Evolutionary conservation across 2,888 invertebrate genomes (phyloP), one percentile per base, ranked within the genome.

Genomic region (Chalcis sispes): DNA sequence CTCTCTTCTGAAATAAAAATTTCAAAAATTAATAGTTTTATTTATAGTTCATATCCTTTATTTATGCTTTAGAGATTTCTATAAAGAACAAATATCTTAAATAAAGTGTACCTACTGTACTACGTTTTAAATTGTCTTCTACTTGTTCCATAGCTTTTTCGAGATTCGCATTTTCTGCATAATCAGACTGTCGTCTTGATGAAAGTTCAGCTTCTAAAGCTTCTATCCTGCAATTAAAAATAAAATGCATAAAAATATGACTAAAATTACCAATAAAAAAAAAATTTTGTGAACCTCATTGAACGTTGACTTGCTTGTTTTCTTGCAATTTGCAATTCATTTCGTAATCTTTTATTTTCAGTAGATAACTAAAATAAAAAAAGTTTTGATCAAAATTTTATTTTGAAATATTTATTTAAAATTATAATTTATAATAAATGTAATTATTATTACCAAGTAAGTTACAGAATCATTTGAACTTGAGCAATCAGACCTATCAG

Each of bases 141-240:
- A 91, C 90, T 83, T 91, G 90, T 80, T 91, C 91, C 83, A 91
- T 89, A 25, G 91, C 91, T 84, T 90, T 91, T 77, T 91, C 90
- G 73, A 91, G 85, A 82, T 90, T 89, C 48, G 90, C 89, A 40
- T 89, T 91, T 83, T 91, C 92, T 77, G 90, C 90, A 32, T 89
- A 89, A 80, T 92, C 92, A 73, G 89, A 89, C 72, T 89, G 89
- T 80, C 90, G 87, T 61, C 90, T 89, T 59, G 90, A 89, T 67
- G 20, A 90, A 54, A 92, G 82, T 84, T 92, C 91, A 27, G 89
- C 85, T 82, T 92, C 91, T 69, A 93, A 85, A 25, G 89, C 89
- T 77, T 91, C 90, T 73, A 90, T 90, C 73, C 92, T 90, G 75
- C 86, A 86, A 79, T 86, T 89, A 32, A 23, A 74, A 42, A 65